These are phyloP conservation scores for Orthosia cruda DNA, from an alignment of 2,888 invertebrate species.

Conservation along the genomic window DNA sequence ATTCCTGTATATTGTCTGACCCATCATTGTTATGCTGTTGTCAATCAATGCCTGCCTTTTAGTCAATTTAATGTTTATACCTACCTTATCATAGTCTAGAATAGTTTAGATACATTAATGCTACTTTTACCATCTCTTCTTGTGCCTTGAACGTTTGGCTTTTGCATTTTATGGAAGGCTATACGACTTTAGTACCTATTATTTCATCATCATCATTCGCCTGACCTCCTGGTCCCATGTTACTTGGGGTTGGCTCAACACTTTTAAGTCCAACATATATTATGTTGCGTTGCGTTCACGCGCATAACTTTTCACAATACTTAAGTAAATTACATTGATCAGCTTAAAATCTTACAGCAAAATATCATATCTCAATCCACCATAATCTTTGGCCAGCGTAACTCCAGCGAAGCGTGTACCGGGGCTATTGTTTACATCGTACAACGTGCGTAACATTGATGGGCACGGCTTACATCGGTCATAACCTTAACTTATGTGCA, in stretches of 20 bases:
- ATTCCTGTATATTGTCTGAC: too few species aligned
- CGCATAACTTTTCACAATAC: too few species aligned
- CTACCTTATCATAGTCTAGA: too few species aligned
- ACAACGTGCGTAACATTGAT: constrained; percentile 55
- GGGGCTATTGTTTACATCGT: constrained; percentile 61
- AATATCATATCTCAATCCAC: constrained; percentile 1
- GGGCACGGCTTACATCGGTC: constrained; percentile 46
- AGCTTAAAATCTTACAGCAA: background rate
- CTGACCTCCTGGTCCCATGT: too few species aligned
- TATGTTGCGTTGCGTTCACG: too few species aligned
- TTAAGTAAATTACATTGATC: background rate
- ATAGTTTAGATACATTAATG: too few species aligned
- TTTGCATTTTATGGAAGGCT: background rate
- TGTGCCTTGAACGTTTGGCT: background rate
- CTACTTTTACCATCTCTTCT: background rate
- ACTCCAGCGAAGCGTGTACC: constrained; percentile 50
- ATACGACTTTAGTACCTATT: background rate
- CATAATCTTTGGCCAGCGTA: constrained; percentile 37
- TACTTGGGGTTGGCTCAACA: too few species aligned
- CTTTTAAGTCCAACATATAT: too few species aligned
- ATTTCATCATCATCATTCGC: too few species aligned
- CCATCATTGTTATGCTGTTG: too few species aligned
- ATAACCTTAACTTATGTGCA: constrained; percentile 27
- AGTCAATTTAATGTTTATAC: too few species aligned
- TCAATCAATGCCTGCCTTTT: too few species aligned